These are phyloP conservation scores for Cinclus mexicanus DNA, from an alignment of 2,113 vertebrate genomes.

Conservation along the genomic window DNA sequence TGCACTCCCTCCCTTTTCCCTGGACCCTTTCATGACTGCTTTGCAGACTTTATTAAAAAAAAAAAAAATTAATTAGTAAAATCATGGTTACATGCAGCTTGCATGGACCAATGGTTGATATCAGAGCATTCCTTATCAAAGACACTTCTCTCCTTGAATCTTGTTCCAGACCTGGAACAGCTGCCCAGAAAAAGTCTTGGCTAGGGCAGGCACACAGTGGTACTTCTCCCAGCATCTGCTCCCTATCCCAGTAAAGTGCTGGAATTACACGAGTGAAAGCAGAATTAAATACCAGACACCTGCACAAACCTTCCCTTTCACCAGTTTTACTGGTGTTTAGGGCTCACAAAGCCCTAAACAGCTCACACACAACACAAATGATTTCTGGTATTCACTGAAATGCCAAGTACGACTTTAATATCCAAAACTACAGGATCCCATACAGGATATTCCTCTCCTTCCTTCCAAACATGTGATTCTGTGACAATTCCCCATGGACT, in stretches of 20 bases:
- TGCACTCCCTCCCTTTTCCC: not conserved
- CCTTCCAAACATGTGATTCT: not conserved
- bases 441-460: not conserved
- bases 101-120: conserved; percentile 33
- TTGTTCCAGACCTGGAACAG: not conserved
- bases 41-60: conserved; percentile 50
- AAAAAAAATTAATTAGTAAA: conserved; percentile 67
- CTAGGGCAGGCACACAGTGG: not conserved
- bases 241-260: not conserved
- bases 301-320: not conserved
- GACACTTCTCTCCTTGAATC: not conserved
- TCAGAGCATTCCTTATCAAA: not conserved
- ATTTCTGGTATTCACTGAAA: not conserved
- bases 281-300: not conserved
- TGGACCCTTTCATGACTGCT: conserved; percentile 6
- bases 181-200: not conserved
- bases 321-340: not conserved
- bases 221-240: not conserved
- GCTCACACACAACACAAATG: rapidly evolving
- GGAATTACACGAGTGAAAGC: not conserved
- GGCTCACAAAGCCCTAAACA: not conserved
- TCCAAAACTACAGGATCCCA: not conserved
- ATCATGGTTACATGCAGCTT: conserved; percentile 44
- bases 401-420: rapidly evolving
- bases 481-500: not conserved